phyloP scores from a whole-genome alignment of 2,888 invertebrate species.

The Drosophila seclusa region DNA sequence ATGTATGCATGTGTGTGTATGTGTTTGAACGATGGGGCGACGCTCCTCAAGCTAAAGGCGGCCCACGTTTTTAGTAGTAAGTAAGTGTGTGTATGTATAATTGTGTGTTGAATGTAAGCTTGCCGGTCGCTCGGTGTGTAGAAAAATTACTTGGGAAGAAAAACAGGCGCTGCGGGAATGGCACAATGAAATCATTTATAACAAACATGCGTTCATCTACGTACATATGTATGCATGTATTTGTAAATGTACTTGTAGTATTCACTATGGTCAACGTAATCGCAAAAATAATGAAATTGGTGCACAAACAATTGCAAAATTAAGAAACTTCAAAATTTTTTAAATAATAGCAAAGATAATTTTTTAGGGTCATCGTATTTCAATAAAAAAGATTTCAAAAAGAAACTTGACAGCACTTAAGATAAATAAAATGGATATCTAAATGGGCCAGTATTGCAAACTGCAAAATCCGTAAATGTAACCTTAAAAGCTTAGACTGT shows the following conservation, averaged over 20 bases:
- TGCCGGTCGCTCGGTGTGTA: constrained; percentile 52
- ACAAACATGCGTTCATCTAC: constrained; percentile 38
- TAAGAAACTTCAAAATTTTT: neutral
- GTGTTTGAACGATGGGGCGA: constrained; percentile 53
- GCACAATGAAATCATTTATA: constrained; percentile 76
- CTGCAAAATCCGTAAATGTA: neutral
- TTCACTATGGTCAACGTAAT: neutral
- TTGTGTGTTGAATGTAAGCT: constrained; percentile 34
- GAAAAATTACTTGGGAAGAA: constrained; percentile 76
- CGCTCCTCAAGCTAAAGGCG: constrained; percentile 57
- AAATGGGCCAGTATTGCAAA: neutral
- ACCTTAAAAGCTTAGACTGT: neutral
- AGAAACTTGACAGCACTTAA: neutral
- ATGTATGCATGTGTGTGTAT: constrained; percentile 2
- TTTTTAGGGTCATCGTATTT: neutral
- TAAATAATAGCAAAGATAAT: neutral
- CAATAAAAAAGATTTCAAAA: neutral
- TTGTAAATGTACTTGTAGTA: neutral
- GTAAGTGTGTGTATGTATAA: constrained; percentile 21
- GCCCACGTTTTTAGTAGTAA: constrained; percentile 50
- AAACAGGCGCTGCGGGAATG: constrained; percentile 63
- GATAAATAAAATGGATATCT: neutral
- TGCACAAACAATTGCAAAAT: constrained; percentile 23
- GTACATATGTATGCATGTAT: neutral
- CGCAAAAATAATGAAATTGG: constrained; percentile 21